Percentiles rank a stretch among this genome's conserved stretches.
These are phyloP conservation scores for Drosophila hydei DNA, from an alignment of 1,140 invertebrate species.

Conservation along the genomic window DNA sequence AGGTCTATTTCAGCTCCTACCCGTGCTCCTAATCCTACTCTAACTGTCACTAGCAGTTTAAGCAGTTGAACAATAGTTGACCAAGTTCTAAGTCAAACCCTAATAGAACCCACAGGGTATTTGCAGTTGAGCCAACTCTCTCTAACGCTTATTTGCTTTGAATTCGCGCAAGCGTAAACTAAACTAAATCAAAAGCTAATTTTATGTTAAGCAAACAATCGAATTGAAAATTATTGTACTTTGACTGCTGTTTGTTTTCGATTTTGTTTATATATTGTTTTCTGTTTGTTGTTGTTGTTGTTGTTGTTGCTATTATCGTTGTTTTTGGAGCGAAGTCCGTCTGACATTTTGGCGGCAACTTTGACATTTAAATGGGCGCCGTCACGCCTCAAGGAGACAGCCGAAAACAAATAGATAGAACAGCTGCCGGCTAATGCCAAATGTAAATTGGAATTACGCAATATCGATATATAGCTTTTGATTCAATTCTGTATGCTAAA, in stretches of 20 bases:
- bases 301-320: conserved; percentile 3
- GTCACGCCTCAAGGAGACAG: conserved; percentile 24
- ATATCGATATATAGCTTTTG: conserved; percentile 9
- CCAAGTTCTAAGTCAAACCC: no score
- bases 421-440: conserved; percentile 20
- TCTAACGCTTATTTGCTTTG: conserved; percentile 30
- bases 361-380: conserved; percentile 47
- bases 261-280: conserved; percentile 22
- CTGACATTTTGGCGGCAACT: conserved; percentile 50
- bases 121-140: background rate
- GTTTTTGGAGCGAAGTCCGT: background rate
- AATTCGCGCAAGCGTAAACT: conserved; percentile 40
- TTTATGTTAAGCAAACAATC: conserved; percentile 37
- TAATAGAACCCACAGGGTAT: background rate
- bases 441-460: conserved; percentile 32
- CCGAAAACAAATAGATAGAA: conserved; percentile 3
- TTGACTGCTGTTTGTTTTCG: conserved; percentile 11
- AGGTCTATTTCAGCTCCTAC: no score
- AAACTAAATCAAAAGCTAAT: conserved; percentile 39
- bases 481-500: background rate
- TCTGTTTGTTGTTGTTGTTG: conserved; percentile 2
- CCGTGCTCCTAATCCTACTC: no score
- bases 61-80: no score
- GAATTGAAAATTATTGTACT: conserved; percentile 26
- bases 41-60: no score